Percentiles rank a stretch among this genome's conserved stretches.
These are phyloP conservation scores for Acanthosepion pharaonis DNA, from an alignment of 2,888 invertebrate species.

Conservation along the genomic window DNA sequence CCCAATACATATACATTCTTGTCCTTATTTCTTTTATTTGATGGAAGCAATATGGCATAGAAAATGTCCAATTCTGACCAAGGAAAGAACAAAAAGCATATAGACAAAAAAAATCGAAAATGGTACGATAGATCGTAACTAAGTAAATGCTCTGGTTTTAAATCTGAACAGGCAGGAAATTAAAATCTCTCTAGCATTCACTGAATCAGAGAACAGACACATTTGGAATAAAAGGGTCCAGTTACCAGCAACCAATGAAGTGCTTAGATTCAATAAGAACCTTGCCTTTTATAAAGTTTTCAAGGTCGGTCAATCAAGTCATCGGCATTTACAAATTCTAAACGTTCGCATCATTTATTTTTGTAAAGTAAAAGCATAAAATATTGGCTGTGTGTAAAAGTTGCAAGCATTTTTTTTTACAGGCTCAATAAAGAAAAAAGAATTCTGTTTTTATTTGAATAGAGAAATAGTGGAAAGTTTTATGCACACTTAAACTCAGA, in stretches of 20 bases:
- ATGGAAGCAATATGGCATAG: too few relatives aligned
- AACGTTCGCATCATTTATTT: too few relatives aligned
- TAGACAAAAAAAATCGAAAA: neutral
- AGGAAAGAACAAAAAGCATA: neutral
- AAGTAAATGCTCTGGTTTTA: neutral
- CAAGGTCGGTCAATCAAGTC: neutral
- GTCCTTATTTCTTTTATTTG: neutral
- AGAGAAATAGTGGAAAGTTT: too few relatives aligned
- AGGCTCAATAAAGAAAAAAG: too few relatives aligned
- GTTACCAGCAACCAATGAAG: neutral
- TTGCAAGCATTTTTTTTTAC: too few relatives aligned
- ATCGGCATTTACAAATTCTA: neutral
- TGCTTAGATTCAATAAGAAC: neutral
- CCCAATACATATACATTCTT: neutral
- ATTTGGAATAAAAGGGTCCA: slow-evolving; percentile 35
- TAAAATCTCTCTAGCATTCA: neutral
- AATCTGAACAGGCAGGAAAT: neutral
- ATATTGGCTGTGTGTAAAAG: too few relatives aligned
- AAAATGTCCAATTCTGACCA: neutral
- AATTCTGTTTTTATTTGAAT: too few relatives aligned
- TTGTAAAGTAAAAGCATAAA: too few relatives aligned
- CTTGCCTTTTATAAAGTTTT: neutral
- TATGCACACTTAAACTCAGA: too few relatives aligned
- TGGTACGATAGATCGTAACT: neutral
- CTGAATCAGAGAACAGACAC: neutral